Conservation (phyloP, 1,140 invertebrate genomes). For the Idris sp. region DNA sequence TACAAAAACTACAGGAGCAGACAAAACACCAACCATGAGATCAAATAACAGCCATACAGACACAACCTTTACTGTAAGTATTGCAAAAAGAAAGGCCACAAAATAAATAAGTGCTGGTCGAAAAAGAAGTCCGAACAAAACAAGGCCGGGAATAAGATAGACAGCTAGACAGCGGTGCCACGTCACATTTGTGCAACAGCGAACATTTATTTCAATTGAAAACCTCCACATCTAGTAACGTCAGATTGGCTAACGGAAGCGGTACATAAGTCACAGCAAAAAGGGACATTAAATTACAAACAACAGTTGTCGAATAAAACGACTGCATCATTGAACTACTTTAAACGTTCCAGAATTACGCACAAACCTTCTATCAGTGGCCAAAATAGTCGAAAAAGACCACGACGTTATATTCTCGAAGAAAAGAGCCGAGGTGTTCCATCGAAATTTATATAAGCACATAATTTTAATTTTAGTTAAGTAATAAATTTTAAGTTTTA, state of each 20-base stretch:
- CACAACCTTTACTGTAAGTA: not conserved
- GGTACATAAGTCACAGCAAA: slow-evolving; percentile 32
- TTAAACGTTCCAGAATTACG: slow-evolving; percentile 11
- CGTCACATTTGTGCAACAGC: not conserved
- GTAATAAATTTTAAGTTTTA: no score
- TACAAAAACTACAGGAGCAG: not conserved
- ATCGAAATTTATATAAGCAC: no score
- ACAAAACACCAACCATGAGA: not conserved
- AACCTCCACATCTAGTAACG: no score
- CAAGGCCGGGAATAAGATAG: not conserved
- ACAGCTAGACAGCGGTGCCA: not conserved
- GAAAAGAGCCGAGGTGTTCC: no score
- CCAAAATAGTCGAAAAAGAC: slow-evolving; percentile 20
- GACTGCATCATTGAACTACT: slow-evolving; percentile 2
- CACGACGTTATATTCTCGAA: slow-evolving; percentile 8
- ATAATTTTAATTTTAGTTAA: no score
- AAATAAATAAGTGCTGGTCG: not conserved
- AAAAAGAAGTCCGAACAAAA: slow-evolving; percentile 14
- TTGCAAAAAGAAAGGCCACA: slow-evolving; percentile 6
- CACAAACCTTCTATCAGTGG: slow-evolving; percentile 15
- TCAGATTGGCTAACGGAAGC: no score
- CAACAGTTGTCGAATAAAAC: not conserved
- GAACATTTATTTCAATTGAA: slow-evolving; percentile 1
- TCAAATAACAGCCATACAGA: not conserved
- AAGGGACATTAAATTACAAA: no score